These are phyloP conservation scores for Drosophila hydei DNA, from an alignment of 1,140 invertebrate genomes.

Conservation along the genomic window DNA sequence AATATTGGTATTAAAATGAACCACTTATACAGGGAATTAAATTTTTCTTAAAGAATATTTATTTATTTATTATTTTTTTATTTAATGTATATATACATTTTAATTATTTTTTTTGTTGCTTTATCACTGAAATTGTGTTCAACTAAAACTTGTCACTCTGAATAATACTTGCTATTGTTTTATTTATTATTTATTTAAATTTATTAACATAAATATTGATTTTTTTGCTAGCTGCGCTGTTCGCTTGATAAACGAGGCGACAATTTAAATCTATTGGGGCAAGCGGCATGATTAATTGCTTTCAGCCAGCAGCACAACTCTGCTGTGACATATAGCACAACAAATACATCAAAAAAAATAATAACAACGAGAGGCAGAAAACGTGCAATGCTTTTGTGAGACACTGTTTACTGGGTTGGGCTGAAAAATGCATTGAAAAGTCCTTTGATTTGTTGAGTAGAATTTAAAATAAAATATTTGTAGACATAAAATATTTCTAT, in stretches of 20 bases:
- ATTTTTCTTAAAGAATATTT: no score
- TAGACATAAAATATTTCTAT: no score
- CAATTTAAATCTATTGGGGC: conserved; percentile 80
- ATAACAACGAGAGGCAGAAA: conserved; percentile 2
- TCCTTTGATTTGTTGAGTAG: not conserved
- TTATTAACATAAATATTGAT: conserved; percentile 54
- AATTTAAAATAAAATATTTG: no score
- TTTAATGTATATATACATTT: no score
- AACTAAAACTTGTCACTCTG: not conserved
- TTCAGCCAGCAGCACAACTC: conserved; percentile 46
- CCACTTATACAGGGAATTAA: no score
- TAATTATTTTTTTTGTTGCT: not conserved
- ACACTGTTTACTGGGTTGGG: not conserved
- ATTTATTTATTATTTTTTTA: no score
- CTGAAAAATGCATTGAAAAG: not conserved
- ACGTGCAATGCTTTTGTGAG: not conserved
- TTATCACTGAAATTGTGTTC: not conserved
- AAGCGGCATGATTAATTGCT: conserved; percentile 69
- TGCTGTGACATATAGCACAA: conserved; percentile 50
- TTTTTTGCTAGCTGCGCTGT: conserved; percentile 10
- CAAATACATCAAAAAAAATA: conserved; percentile 50
- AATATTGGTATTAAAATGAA: no score
- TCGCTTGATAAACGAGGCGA: conserved; percentile 75
- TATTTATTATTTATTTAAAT: conserved; percentile 55
- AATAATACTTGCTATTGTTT: not conserved